Evolutionary conservation across 2,113 vertebrate species (phyloP), one percentile per base, ranked within the genome.

Genomic region (Oreochromis tanganicae): DNA sequence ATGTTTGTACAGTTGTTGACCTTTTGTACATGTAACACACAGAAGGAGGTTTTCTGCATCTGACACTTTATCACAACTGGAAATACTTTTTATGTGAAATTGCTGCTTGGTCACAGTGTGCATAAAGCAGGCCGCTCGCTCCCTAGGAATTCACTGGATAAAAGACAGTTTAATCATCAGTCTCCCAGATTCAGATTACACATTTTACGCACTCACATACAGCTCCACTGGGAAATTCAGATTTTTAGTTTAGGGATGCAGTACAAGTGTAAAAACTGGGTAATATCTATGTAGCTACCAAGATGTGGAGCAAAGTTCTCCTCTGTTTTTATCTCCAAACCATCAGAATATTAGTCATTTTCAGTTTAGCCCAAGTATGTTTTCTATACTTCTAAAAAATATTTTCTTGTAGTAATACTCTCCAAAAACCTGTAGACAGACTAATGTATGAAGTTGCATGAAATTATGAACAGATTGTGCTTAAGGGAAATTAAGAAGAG

Each of bases 101-200:
- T 78, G 46, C 73, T 78, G 46, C 46, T 32, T 19, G 46, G 73
- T 2, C 16, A 78, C 27, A 78, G 46, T 52, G 46, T 34, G 46
- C 73, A n/a, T 12, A 50, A 50, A 19, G 43, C 71, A 78, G 10
- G 46, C 10, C 6, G 13, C 10, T n/a, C 0, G 1, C 0, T 78
- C 36, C 36, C 46, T 52, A 12, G 17, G 46, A 13, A 78, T 50
- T 50, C 24, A 78, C 17, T 32, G 27, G 27, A 52, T 78, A 32
- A 78, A 0, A 52, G 46, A 5, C 4, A 78, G 29, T 78, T 78
- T 78, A 52, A 52, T 78, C 46, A n/a, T 34, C 73, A 52, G 73
- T 13, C 16, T 78, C 24, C 14, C 46, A 52, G 27, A 52, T 48
- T 78, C 17, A 78, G 10, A 29, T n/a, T 34, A 78, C 46, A 34